Evolutionary conservation across 2,113 vertebrate species (phyloP).

Genomic region (Colius striatus): DNA sequence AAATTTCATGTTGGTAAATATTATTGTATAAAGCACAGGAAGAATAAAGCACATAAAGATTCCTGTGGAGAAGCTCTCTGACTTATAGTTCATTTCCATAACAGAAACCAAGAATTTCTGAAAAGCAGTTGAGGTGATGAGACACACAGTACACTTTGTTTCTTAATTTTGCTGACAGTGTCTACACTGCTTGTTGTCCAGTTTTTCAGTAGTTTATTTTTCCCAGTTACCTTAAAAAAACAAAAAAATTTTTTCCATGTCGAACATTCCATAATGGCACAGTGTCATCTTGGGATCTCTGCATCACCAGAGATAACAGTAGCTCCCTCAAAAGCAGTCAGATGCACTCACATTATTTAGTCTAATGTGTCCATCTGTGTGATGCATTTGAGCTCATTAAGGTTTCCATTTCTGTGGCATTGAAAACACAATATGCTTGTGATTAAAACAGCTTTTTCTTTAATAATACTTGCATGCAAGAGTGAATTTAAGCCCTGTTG

Average conservation of each 20-base stretch:
- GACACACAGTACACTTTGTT: neutral
- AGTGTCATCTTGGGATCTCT: neutral
- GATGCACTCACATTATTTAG: neutral
- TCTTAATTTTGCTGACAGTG: conserved; percentile 20
- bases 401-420: neutral
- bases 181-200: neutral
- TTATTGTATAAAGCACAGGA: neutral
- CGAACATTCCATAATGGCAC: neutral
- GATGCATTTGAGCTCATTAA: neutral
- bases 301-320: neutral
- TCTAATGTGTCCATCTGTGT: neutral
- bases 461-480: neutral
- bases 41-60: neutral
- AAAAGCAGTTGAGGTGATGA: neutral
- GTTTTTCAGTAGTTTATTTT: neutral
- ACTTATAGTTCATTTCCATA: neutral
- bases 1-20: neutral
- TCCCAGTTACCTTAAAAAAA: neutral
- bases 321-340: neutral
- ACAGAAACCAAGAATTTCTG: neutral
- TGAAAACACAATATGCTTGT: neutral
- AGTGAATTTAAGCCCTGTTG: neutral
- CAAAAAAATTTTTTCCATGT: neutral
- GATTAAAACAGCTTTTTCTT: neutral
- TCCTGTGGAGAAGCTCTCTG: neutral